Evolutionary conservation across 2,113 vertebrate genomes (phyloP).

Genomic region (Pelodiscus sinensis): DNA sequence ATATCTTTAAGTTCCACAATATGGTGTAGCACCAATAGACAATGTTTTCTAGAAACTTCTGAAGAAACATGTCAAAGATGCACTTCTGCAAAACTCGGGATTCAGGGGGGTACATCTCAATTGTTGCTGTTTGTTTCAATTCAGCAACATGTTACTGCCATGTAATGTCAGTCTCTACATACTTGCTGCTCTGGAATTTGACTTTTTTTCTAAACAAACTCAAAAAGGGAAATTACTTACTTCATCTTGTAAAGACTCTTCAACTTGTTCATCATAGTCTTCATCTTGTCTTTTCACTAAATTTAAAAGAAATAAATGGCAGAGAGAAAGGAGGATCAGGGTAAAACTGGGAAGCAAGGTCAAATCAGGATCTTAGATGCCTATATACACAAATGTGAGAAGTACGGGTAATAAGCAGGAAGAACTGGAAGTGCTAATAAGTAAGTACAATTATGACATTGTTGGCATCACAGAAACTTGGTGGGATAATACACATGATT

Average conservation of each 20-base stretch:
- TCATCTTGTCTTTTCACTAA: conserved; percentile 98
- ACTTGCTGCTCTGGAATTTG: not conserved
- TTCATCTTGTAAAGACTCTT: conserved; percentile 97
- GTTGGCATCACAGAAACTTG: no score
- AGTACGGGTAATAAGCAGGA: no score
- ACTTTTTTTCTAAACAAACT: not conserved
- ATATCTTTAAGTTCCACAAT: not conserved
- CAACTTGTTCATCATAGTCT: conserved; percentile 98
- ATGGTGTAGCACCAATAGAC: not conserved
- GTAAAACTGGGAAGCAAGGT: no score
- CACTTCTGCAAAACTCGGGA: not conserved
- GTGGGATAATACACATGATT: no score
- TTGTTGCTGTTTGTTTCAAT: not conserved
- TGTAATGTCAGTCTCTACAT: not conserved
- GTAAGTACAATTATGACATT: no score
- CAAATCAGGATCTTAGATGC: no score
- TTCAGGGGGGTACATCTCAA: not conserved
- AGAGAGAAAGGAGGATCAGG: no score
- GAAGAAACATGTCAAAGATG: not conserved
- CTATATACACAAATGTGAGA: no score
- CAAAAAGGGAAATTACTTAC: conserved; percentile 70
- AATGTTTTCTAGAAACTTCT: not conserved
- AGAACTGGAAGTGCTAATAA: no score
- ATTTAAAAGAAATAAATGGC: conserved; percentile 49
- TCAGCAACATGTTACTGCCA: not conserved